Base-by-base conservation (phyloP, 1,140 invertebrate genomes). In the Hesperophylax magnus region DNA sequence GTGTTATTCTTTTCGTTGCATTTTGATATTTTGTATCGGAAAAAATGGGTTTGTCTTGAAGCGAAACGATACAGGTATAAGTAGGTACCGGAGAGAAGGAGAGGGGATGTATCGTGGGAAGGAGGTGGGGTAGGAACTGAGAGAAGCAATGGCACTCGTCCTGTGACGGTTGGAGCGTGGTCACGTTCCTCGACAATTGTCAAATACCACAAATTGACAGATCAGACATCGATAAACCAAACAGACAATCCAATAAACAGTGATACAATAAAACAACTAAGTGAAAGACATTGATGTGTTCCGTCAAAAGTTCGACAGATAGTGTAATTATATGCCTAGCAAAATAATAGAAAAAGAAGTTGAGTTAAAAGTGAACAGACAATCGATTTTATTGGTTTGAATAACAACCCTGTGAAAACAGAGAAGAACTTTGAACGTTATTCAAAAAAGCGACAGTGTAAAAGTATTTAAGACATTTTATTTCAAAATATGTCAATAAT, bases 121-220 rank as follows among this genome's bases (percentile, higher is more conserved):
- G 53, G 71, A 53, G 71, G 71, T 24, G 71, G 20, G 9, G n/a
- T 24, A 60, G 72, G 67, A 31, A 47, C 22, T 39, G 58, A 47
- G 72, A 78, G 11, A 20, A 77, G 58, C 58, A 58, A 63, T 77
- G 54, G 61, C 81, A 82, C 58, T 79, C 81, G 81, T 79, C 75
- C 78, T 76, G 58, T 52, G 71, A 20, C 81, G 22, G 31, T 58
- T 27, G 47, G 5, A 20, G 71, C 71, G 71, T 56, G 22, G 24
- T n/a, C 53, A 75, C 71, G 71, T 75, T 22, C 14, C 2, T 53
- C 18, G 67, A 17, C 67, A 17, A 20, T 24, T 58, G 71, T 75
- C 52, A 27, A 58, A 58, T 14, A 75, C 31, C 18, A 9, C 18
- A 47, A 18, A 3, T 52, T 71, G 67, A 71, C 67, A 71, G 67